phyloP scores from a whole-genome alignment of 2,888 invertebrate genomes.

The Hemithea aestivaria region DNA sequence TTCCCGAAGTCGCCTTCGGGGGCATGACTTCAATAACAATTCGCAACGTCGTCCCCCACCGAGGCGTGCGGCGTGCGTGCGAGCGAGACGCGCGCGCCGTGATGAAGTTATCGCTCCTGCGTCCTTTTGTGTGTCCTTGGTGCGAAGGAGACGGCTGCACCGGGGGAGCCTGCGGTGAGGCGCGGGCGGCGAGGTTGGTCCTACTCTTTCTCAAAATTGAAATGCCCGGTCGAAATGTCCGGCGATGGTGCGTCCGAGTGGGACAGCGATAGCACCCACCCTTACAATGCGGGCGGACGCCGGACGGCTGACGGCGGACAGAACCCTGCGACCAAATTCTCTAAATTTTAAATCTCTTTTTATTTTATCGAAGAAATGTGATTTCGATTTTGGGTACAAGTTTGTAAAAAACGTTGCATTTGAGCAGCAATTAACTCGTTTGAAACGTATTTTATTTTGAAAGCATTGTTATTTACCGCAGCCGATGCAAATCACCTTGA shows the following conservation, averaged over 20 bases:
- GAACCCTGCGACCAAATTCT: conserved; percentile 70
- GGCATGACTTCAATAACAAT: conserved; percentile 80
- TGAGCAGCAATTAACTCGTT: conserved; percentile 10
- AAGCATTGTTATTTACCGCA: conserved; percentile 22
- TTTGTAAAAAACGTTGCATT: conserved; percentile 12
- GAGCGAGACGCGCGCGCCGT: conserved; percentile 70
- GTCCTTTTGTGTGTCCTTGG: conserved; percentile 79
- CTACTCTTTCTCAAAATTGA: conserved; percentile 80
- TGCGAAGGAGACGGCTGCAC: conserved; percentile 60
- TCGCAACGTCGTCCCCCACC: conserved; percentile 79
- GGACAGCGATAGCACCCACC: conserved; percentile 77
- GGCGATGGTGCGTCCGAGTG: conserved; percentile 79
- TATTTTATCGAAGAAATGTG: conserved; percentile 40
- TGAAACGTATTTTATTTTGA: conserved; percentile 14
- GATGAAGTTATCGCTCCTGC: conserved; percentile 80
- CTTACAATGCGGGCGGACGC: conserved; percentile 71
- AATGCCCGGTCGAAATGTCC: conserved; percentile 81
- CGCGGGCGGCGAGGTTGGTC: conserved; percentile 65
- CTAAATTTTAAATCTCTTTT: conserved; percentile 70
- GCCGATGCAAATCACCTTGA: conserved; percentile 34
- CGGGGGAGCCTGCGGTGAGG: conserved; percentile 45
- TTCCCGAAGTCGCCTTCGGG: conserved; percentile 79
- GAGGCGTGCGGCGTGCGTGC: conserved; percentile 64
- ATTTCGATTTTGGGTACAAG: conserved; percentile 25
- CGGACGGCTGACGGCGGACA: conserved; percentile 48